phyloP scores from a whole-genome alignment of 2,888 invertebrate species.

The Drosophila imparisetae region DNA sequence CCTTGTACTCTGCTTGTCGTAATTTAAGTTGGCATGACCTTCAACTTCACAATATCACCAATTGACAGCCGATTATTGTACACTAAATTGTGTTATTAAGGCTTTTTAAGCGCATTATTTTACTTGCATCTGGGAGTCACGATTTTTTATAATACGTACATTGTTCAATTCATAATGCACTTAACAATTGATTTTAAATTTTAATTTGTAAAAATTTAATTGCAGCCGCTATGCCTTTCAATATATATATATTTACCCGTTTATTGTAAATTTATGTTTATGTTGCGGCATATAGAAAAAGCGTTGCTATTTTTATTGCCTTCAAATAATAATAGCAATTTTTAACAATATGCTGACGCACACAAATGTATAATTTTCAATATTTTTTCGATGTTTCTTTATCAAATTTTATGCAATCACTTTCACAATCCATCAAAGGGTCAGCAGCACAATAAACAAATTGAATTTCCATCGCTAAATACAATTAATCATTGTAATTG shows the following conservation, averaged over 20 bases:
- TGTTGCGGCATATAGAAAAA: slow-evolving; percentile 20
- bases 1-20: slow-evolving; percentile 6
- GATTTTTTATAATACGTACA: not conserved
- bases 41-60: slow-evolving; percentile 15
- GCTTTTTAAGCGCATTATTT: slow-evolving; percentile 22
- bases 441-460: slow-evolving; percentile 50
- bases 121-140: slow-evolving; percentile 3
- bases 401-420: slow-evolving; percentile 69
- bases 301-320: slow-evolving; percentile 23
- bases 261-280: slow-evolving; percentile 23
- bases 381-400: slow-evolving; percentile 27
- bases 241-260: not conserved
- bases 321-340: slow-evolving; percentile 26
- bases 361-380: slow-evolving; percentile 1
- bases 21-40: slow-evolving; percentile 18
- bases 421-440: slow-evolving; percentile 68
- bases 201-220: slow-evolving; percentile 38
- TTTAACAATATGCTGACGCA: slow-evolving; percentile 20
- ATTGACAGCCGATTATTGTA: slow-evolving; percentile 17
- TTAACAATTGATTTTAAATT: slow-evolving; percentile 56
- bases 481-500: slow-evolving; percentile 72
- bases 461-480: slow-evolving; percentile 58
- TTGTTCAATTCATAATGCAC: slow-evolving; percentile 1
- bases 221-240: slow-evolving; percentile 5
- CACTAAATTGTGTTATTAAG: slow-evolving; percentile 23